phyloP scores from a whole-genome alignment of 2,888 invertebrate genomes.

The Griposia aprilina region DNA sequence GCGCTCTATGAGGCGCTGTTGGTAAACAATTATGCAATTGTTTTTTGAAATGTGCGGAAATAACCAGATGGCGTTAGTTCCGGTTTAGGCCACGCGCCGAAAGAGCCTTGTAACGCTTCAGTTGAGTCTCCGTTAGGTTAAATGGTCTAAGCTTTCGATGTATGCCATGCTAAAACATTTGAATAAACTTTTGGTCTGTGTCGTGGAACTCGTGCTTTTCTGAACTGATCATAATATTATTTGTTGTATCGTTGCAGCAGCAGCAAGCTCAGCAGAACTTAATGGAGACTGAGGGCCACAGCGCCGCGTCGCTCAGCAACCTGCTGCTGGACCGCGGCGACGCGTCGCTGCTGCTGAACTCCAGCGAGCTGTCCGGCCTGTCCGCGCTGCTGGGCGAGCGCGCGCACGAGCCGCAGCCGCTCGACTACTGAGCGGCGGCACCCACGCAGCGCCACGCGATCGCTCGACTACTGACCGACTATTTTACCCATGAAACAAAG shows the following conservation, averaged over 20 bases:
- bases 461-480: conserved; percentile 42
- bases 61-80: too few species aligned
- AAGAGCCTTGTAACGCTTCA: too few species aligned
- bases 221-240: background rate
- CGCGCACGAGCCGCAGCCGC: conserved; percentile 16
- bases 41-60: too few species aligned
- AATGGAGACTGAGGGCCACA: conserved; percentile 71
- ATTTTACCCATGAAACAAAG: background rate
- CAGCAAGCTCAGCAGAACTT: conserved; percentile 52
- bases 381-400: conserved; percentile 69
- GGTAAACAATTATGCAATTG: too few species aligned
- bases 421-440: conserved; percentile 48
- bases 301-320: conserved; percentile 73
- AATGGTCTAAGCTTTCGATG: too few species aligned
- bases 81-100: too few species aligned
- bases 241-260: conserved; percentile 21
- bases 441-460: background rate
- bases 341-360: conserved; percentile 81
- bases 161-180: too few species aligned
- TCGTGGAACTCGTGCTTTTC: background rate
- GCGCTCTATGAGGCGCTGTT: too few species aligned
- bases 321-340: conserved; percentile 75
- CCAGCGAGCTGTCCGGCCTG: conserved; percentile 88
- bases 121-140: too few species aligned
- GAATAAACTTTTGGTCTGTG: background rate